phyloP scores from a whole-genome alignment of 2,888 invertebrate genomes.

The Philereme transversata region DNA sequence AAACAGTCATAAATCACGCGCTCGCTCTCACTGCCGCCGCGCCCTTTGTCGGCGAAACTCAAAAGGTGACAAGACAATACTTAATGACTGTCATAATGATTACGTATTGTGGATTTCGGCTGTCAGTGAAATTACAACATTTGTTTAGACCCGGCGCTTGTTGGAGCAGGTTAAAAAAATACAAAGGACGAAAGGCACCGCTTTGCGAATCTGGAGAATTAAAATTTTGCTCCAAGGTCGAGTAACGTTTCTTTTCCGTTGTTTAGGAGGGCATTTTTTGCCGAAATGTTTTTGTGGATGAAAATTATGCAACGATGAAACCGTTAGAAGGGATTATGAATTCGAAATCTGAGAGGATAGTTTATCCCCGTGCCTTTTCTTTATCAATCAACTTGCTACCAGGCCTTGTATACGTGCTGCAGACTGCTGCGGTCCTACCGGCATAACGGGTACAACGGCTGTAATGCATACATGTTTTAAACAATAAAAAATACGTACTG shows the following conservation, averaged over 20 bases:
- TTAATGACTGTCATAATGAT: slow-evolving; percentile 73
- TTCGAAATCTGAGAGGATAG: neutral
- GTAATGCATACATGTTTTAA: too few species aligned
- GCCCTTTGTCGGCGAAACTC: slow-evolving; percentile 61
- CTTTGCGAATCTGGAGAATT: slow-evolving; percentile 31
- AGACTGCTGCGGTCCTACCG: too few species aligned
- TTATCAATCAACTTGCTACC: too few species aligned
- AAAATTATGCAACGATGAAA: slow-evolving; percentile 27
- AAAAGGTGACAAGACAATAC: slow-evolving; percentile 75
- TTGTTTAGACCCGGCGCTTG: slow-evolving; percentile 53
- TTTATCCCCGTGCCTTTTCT: neutral
- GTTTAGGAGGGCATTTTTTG: slow-evolving; percentile 30
- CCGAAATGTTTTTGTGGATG: slow-evolving; percentile 20
- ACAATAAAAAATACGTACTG: too few species aligned
- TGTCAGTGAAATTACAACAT: slow-evolving; percentile 49
- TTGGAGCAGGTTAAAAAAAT: slow-evolving; percentile 32
- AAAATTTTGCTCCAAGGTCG: slow-evolving; percentile 32
- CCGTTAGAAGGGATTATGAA: slow-evolving; percentile 5
- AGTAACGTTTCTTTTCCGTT: slow-evolving; percentile 34
- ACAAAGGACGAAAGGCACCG: slow-evolving; percentile 30
- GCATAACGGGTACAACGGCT: too few species aligned
- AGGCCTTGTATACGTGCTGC: too few species aligned
- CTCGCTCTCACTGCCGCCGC: slow-evolving; percentile 48
- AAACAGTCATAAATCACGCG: slow-evolving; percentile 11
- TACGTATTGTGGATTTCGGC: slow-evolving; percentile 66